A percentile compares a stretch with the other conserved stretches of the same genome.
Conservation (phyloP, 2,113 vertebrate species). For the Neodontobutis hainanensis region DNA sequence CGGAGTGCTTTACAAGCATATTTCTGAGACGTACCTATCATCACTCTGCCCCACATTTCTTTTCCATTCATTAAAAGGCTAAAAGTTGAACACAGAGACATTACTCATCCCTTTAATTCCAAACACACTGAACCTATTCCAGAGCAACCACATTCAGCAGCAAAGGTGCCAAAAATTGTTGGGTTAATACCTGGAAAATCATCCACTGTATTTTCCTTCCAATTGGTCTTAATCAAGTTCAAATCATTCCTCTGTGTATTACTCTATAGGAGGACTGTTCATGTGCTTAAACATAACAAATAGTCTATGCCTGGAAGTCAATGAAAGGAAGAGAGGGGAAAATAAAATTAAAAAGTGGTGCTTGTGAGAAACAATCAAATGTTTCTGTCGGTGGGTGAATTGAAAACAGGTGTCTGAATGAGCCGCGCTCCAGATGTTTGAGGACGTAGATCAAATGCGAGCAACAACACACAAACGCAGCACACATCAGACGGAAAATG, state of each 20-base stretch:
- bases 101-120: constrained; percentile 43
- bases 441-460: constrained; percentile 74
- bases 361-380: constrained; percentile 66
- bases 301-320: constrained; percentile 62
- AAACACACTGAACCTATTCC: constrained; percentile 45
- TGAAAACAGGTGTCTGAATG: constrained; percentile 79
- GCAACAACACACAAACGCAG: constrained; percentile 49
- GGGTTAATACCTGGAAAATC: constrained; percentile 43
- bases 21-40: constrained; percentile 3
- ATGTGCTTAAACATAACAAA: constrained; percentile 57
- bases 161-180: constrained; percentile 40
- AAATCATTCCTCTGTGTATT: constrained; percentile 43
- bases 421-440: constrained; percentile 71
- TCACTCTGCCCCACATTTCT: constrained; percentile 8
- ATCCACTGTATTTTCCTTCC: constrained; percentile 25
- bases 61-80: constrained; percentile 32
- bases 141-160: constrained; percentile 20
- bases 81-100: constrained; percentile 35
- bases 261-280: constrained; percentile 30
- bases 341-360: constrained; percentile 23
- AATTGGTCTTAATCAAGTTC: constrained; percentile 47
- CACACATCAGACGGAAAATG: constrained; percentile 56
- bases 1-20: not conserved
- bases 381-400: constrained; percentile 75
- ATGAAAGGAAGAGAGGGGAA: constrained; percentile 25